Percentiles rank a stretch among this genome's conserved stretches.
phyloP scores from a whole-genome alignment of 2,113 vertebrate species.

The Lophius piscatorius region DNA sequence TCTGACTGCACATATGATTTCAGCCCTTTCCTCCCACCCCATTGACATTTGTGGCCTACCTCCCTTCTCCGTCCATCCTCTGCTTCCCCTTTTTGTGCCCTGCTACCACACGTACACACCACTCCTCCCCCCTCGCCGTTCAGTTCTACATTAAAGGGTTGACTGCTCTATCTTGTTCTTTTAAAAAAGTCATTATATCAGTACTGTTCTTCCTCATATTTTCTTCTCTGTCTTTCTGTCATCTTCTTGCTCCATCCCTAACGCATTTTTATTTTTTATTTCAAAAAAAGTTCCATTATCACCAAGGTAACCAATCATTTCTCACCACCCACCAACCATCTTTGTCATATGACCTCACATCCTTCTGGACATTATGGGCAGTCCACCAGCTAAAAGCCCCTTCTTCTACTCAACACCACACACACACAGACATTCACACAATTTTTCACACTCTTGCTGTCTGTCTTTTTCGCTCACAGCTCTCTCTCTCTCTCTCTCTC shows the following conservation, averaged over 20 bases:
- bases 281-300: constrained; percentile 57
- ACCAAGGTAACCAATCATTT: constrained; percentile 68
- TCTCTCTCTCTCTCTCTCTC: constrained; percentile 52
- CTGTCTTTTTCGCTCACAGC: constrained; percentile 62
- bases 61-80: constrained; percentile 8
- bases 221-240: constrained; percentile 19
- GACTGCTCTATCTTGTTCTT: constrained; percentile 43
- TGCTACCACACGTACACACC: constrained; percentile 13
- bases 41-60: constrained; percentile 66
- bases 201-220: constrained; percentile 15
- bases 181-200: constrained; percentile 35
- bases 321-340: constrained; percentile 71
- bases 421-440: constrained; percentile 58
- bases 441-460: constrained; percentile 73
- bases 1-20: constrained; percentile 67
- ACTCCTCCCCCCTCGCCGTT: constrained; percentile 10
- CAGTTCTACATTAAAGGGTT: constrained; percentile 11
- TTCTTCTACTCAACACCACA: constrained; percentile 50
- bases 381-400: constrained; percentile 70
- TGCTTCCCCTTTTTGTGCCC: constrained; percentile 42
- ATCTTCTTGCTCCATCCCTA: constrained; percentile 14
- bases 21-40: constrained; percentile 66
- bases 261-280: not conserved
- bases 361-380: constrained; percentile 68
- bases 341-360: constrained; percentile 77